Evolutionary conservation across 1,140 invertebrate species (phyloP), one percentile per base, ranked within the genome.

Genomic region (Drosophila mauritiana): DNA sequence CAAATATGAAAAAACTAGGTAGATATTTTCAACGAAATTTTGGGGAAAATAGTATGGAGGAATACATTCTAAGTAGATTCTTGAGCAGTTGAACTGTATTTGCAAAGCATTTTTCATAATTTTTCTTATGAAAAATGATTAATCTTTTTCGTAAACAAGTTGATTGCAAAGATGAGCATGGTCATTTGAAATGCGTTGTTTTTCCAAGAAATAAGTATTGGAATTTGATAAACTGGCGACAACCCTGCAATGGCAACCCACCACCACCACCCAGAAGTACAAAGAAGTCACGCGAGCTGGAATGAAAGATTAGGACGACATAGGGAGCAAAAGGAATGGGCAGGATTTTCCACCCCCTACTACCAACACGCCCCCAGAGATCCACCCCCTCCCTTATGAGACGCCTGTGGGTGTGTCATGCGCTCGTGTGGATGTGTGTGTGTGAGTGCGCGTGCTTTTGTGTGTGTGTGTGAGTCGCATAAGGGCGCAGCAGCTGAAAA

Each of bases 401-500:
- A 7, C 17, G 15, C 17, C 31, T 22, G 22, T 39, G 42, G 36
- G 73, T 61, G 56, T 61, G 62, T 76, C 54, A 57, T 46, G 37
- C 15, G 49, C 56, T 27, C 46, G 46, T 61, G 45, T 52, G 49
- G 65, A 25, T 49, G 48, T 65, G 78, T 55, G 27, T 27, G 25
- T 25, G 5, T 27, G 25, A 6, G 25, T 42, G 42, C 20, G 49
- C 55, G 20, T 22, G 20, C 2, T 22, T 22, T 22, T 49, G 46
- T 61, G 45, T 46, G 49, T 75, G 31, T 49, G 46, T 65, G 77
- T 55, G 25, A 31, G 31, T 31, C 7, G 31, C 52, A 68, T 62
- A 69, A 77, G 74, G 73, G 73, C 57, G 52, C 62, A 77, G 63
- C 49, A 55, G 63, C 55, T 37, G 49, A 64, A 70, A 80, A 74